phyloP scores from a whole-genome alignment of 2,797 vertebrate genomes.

The Melanotaenia nigrans region DNA sequence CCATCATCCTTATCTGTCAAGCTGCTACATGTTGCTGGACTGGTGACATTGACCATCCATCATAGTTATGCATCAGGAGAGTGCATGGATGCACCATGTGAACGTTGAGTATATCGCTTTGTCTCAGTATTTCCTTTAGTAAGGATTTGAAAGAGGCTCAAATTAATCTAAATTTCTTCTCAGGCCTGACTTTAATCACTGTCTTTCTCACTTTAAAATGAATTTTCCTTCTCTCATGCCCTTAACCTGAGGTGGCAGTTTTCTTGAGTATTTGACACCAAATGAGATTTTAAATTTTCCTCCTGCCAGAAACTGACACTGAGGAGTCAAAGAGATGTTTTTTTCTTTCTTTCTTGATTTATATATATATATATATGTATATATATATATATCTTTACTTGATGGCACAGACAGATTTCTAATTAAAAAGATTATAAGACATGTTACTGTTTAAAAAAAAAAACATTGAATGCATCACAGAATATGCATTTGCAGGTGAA shows the following conservation, averaged over 20 bases:
- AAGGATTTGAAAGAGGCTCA: slow-evolving; percentile 24
- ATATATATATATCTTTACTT: background rate
- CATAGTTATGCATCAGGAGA: slow-evolving; percentile 39
- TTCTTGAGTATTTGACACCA: slow-evolving; percentile 10
- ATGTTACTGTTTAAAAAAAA: background rate
- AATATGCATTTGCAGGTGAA: background rate
- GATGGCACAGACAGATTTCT: background rate
- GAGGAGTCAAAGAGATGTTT: slow-evolving; percentile 1
- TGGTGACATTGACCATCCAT: slow-evolving; percentile 57
- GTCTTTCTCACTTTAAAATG: slow-evolving; percentile 27
- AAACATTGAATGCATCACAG: background rate
- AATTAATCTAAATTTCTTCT: slow-evolving; percentile 23
- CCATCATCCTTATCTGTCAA: slow-evolving; percentile 63
- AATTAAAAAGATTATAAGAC: background rate
- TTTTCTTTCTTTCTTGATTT: background rate
- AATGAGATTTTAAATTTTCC: slow-evolving; percentile 6
- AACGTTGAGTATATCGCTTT: background rate
- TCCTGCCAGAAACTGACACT: slow-evolving; percentile 7
- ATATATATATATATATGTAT: too few species aligned
- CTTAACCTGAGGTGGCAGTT: slow-evolving; percentile 27
- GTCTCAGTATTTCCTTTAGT: slow-evolving; percentile 23
- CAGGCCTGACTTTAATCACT: slow-evolving; percentile 36
- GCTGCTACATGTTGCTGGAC: slow-evolving; percentile 34
- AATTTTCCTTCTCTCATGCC: slow-evolving; percentile 30
- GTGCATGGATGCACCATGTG: slow-evolving; percentile 2